Conservation (phyloP, 2,888 invertebrate species). For the Microchrysa polita region DNA sequence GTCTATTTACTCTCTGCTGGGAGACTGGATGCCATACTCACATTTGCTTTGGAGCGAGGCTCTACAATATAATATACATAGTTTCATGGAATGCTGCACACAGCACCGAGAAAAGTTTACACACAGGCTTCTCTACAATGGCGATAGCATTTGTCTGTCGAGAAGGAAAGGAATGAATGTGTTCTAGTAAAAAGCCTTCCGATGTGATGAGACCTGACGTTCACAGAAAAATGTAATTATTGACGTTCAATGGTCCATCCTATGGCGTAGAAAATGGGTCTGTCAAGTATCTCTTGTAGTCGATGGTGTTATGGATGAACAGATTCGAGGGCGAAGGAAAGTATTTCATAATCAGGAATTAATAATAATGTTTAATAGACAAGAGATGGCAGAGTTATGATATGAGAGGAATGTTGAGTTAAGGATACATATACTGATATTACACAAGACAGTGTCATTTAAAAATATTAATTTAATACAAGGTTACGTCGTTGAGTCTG, state of each 20-base stretch:
- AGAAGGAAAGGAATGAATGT: no score
- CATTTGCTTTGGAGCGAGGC: background rate
- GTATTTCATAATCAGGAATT: conserved; percentile 3
- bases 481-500: no score
- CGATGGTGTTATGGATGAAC: background rate
- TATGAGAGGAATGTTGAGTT: no score
- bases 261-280: conserved; percentile 1
- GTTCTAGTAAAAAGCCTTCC: background rate
- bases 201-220: background rate
- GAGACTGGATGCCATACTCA: background rate
- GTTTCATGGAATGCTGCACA: background rate
- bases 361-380: conserved; percentile 2
- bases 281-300: background rate
- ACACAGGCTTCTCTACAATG: background rate
- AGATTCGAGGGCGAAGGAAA: background rate
- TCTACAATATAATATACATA: background rate
- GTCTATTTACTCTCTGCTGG: background rate
- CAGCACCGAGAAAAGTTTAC: background rate
- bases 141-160: background rate
- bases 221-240: conserved; percentile 27
- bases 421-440: no score
- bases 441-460: no score
- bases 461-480: no score
- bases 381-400: no score
- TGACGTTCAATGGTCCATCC: conserved; percentile 18